These are phyloP conservation scores for Venustoraphidia nigricollis DNA, from an alignment of 2,888 invertebrate genomes.

Conservation along the genomic window DNA sequence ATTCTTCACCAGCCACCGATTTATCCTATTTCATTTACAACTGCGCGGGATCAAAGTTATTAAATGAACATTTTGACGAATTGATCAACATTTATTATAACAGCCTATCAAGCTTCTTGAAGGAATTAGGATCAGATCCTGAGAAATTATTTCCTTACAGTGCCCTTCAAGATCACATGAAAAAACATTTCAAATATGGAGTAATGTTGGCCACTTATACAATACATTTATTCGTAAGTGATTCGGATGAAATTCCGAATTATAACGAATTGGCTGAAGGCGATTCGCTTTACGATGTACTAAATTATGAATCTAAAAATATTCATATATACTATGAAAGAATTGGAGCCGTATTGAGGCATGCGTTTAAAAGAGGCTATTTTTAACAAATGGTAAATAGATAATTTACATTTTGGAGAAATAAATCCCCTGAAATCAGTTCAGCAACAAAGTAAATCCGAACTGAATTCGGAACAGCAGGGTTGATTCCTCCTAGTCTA, in stretches of 20 bases:
- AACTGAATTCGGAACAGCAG: too few species aligned
- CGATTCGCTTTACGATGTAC: background rate
- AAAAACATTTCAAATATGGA: constrained; percentile 1
- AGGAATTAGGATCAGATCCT: background rate
- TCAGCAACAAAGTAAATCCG: too few species aligned
- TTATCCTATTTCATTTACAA: constrained; percentile 1
- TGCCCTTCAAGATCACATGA: background rate
- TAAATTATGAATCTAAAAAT: background rate
- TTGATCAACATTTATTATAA: constrained; percentile 2
- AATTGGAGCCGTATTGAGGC: background rate
- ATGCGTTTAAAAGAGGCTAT: background rate
- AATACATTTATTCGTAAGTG: background rate
- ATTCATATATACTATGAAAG: background rate
- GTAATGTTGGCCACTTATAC: background rate
- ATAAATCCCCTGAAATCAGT: too few species aligned
- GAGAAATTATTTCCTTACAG: background rate
- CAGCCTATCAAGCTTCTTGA: background rate
- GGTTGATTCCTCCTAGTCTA: too few species aligned
- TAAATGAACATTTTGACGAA: background rate
- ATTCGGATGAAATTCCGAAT: constrained; percentile 6
- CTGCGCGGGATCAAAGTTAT: background rate
- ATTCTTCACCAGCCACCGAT: background rate
- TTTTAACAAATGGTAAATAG: background rate
- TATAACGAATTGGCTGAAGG: constrained; percentile 5
- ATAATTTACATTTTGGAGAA: too few species aligned